phyloP scores from a whole-genome alignment of 2,888 invertebrate species.

The Poecilus cupreus region DNA sequence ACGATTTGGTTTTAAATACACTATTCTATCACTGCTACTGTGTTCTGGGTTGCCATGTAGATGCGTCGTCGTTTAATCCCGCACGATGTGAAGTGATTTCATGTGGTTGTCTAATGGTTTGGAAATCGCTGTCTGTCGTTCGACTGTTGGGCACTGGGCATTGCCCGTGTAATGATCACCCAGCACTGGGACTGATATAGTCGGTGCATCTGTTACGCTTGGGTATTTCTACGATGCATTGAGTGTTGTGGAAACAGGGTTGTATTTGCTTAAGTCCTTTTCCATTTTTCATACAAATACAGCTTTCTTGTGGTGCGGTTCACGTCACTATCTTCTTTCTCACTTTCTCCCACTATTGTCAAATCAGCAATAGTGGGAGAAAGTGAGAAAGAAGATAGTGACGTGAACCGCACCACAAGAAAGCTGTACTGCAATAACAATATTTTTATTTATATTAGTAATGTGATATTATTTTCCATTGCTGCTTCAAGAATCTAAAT shows the following conservation, averaged over 20 bases:
- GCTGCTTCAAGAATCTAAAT: too few species aligned
- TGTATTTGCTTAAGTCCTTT: not conserved
- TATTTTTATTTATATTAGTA: too few species aligned
- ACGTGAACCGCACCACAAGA: too few species aligned
- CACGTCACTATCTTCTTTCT: too few species aligned
- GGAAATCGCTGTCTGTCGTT: slow-evolving; percentile 17
- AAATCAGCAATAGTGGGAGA: too few species aligned
- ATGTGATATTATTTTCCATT: too few species aligned
- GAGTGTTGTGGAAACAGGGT: not conserved
- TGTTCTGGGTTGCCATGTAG: not conserved
- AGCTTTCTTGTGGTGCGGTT: too few species aligned
- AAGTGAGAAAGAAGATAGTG: too few species aligned
- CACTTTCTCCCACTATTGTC: too few species aligned
- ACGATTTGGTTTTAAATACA: too few species aligned
- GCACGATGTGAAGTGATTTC: slow-evolving; percentile 30
- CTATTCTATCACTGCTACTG: not conserved
- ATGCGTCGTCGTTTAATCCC: not conserved
- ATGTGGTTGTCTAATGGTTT: slow-evolving; percentile 38
- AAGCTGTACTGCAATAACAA: not conserved
- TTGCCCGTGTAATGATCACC: not conserved
- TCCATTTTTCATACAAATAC: too few species aligned
- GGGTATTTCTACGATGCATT: not conserved
- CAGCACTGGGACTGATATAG: too few species aligned
- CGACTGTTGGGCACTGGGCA: slow-evolving; percentile 5
- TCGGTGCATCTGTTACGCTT: slow-evolving; percentile 28